phyloP scores from a whole-genome alignment of 1,140 invertebrate species.

The Drosophila santomea region DNA sequence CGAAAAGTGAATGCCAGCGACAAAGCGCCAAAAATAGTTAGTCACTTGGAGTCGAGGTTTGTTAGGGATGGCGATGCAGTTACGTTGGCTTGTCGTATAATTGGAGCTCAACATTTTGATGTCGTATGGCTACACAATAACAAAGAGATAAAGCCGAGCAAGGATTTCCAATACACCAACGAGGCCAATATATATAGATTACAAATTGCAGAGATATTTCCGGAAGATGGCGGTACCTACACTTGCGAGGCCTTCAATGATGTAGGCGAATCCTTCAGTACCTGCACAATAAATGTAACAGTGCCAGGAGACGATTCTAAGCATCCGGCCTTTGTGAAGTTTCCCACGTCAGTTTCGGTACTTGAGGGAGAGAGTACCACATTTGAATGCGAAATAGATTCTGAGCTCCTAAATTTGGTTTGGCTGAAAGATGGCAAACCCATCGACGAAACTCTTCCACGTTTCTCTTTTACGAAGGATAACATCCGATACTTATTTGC shows the following conservation, averaged over 20 bases:
- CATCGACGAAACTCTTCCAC: slow-evolving; percentile 90
- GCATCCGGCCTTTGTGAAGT: slow-evolving; percentile 93
- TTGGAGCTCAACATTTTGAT: slow-evolving; percentile 94
- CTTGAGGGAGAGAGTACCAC: slow-evolving; percentile 91
- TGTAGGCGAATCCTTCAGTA: slow-evolving; percentile 96
- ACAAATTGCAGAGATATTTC: slow-evolving; percentile 97
- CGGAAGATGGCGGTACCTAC: slow-evolving; percentile 94
- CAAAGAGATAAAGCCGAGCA: slow-evolving; percentile 97
- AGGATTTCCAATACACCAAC: slow-evolving; percentile 97
- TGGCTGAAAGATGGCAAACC: slow-evolving; percentile 97
- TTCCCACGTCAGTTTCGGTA: slow-evolving; percentile 95
- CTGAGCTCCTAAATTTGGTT: slow-evolving; percentile 87
- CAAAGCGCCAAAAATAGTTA: slow-evolving; percentile 92
- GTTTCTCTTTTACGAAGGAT: slow-evolving; percentile 93
- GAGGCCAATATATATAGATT: slow-evolving; percentile 96
- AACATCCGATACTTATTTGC: slow-evolving; percentile 91
- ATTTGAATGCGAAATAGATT: slow-evolving; percentile 86
- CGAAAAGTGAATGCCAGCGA: slow-evolving; percentile 85
- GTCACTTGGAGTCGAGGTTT: slow-evolving; percentile 91
- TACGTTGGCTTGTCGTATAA: slow-evolving; percentile 93
- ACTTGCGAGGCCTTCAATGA: slow-evolving; percentile 98
- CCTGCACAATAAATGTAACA: slow-evolving; percentile 93
- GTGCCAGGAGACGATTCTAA: slow-evolving; percentile 94
- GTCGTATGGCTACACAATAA: slow-evolving; percentile 98
- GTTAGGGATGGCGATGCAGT: slow-evolving; percentile 95